These are phyloP conservation scores for Sebastes glaucus DNA, from an alignment of 2,797 vertebrate genomes.

Conservation along the genomic window DNA sequence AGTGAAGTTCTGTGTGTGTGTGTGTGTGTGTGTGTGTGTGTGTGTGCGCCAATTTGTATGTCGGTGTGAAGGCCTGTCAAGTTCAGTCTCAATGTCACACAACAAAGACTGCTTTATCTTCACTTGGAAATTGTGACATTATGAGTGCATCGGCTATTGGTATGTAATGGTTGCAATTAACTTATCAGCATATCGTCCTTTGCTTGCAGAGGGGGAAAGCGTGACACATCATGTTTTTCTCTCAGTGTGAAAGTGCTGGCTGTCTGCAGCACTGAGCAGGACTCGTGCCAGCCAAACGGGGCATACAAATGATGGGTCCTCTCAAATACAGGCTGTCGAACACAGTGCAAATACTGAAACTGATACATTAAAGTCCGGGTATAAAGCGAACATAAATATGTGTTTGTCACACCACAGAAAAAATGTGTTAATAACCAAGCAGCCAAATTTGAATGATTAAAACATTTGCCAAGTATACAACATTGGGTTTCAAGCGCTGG, in stretches of 20 bases:
- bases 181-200: conserved; percentile 72
- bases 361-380: neutral
- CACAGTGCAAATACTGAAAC: conserved; percentile 3
- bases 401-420: neutral
- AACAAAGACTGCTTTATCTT: conserved; percentile 69
- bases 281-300: conserved; percentile 16
- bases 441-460: too few relatives aligned
- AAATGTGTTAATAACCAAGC: too few relatives aligned
- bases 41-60: neutral
- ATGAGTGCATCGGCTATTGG: conserved; percentile 51
- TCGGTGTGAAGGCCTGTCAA: conserved; percentile 51
- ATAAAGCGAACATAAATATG: too few relatives aligned
- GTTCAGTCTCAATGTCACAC: conserved; percentile 66
- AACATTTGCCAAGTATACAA: too few relatives aligned
- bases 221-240: conserved; percentile 59
- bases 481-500: too few relatives aligned
- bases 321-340: conserved; percentile 7
- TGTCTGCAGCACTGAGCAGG: conserved; percentile 49
- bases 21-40: neutral
- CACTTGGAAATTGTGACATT: conserved; percentile 52
- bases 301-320: conserved; percentile 34
- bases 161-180: conserved; percentile 76
- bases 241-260: conserved; percentile 25
- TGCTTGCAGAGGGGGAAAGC: conserved; percentile 19
- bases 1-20: conserved; percentile 18